Base-by-base conservation (phyloP, 2,113 vertebrate genomes). In the Salvelinus alpinus region DNA sequence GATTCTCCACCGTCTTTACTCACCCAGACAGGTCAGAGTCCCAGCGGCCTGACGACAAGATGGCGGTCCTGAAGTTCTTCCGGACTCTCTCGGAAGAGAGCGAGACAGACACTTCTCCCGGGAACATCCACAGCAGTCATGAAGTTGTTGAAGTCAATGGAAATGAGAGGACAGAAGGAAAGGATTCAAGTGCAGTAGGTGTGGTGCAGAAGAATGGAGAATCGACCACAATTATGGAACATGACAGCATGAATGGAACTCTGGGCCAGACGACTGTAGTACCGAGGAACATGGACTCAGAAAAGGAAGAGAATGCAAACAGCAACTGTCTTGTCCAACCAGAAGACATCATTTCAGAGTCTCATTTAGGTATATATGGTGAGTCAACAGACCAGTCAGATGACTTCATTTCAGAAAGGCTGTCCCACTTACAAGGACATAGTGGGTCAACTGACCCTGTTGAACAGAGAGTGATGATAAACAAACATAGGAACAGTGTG, bases 21-120 rank as follows among this genome's bases (percentile, higher is more conserved):
- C 89, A 90, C 62, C 80, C 51, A 31, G 76, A 76, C 82, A 85
- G 89, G 34, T n/a, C 84, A 54, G 89, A 93, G 29, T 31, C 83
- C 6, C 3, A 27, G 38, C 77, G 78, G 54, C 84, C 87, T 69
- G 88, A 90, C 29, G 81, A 91, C 64, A 91, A 91, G 62, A 87
- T 88, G 74, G 86, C 93, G 2, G 75, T 94, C 74, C 90, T 96
- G 47, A 94, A 91, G 83, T 89, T 85, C 3, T 95, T 94, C 87
- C 89, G 80, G 0, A 87, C 75, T 18, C 7, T 25, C 27, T 31
- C 12, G 2, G 3, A 7, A 5, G 64, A 65, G 20, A 60, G 48
- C 14, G 83, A 85, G 31, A 74, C 83, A 9, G 34, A 34, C 34
- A 34, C 34, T 34, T 34, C 34, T 7, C 34, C 34, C 34, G 82